Base-by-base conservation (phyloP, 2,888 invertebrate genomes). In the Flexamia atlantica region DNA sequence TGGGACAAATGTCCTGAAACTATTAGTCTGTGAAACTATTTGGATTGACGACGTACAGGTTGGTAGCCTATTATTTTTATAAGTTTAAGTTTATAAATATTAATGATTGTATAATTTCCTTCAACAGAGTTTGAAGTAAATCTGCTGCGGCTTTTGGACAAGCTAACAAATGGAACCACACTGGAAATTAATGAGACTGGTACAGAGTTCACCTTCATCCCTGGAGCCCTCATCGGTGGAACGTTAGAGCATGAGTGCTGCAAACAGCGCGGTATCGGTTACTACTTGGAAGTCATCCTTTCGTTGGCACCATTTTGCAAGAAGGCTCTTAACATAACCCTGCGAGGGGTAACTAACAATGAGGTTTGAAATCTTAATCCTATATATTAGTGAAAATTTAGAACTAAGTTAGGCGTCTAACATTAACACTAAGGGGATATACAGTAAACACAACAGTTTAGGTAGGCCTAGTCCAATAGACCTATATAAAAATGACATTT, bases 291-390 rank as follows among this genome's bases (percentile, higher is more conserved):
- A 91, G 94, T 94, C 0, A 90, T 99, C 0, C 91, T 98, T 87
- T 95, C 96, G 40, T 89, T 99, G 36, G 98, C 97, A 0, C 97
- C 98, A 0, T 99, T 99, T 90, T 98, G 97, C 90, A 99, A 99
- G 91, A 94, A 94, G 88, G 96, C 98, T 0, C 88, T 99, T 0
- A 93, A 95, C 88, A 94, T 94, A 1, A 96, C 94, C 0, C 91
- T 99, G 0, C 93, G 93, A 88, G 99, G 99, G n/a, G 94, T 98
- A 0, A 98, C 98, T 0, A 97, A 97, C 90, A 93, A 94, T 86
- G 92, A 88, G 89, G 91, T 91, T 89, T 12, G 12, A 64, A 20
- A 12, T 64, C 3, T n/a, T n/a, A n/a, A n/a, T n/a, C n/a, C 50
- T 17, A 50, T 50, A 50, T 14, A 50, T 12, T 14, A n/a, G n/a